A percentile compares a stretch with the other conserved stretches of the same genome.
These are phyloP conservation scores for Temnothorax longispinosus DNA, from an alignment of 1,140 invertebrate species.

Conservation along the genomic window DNA sequence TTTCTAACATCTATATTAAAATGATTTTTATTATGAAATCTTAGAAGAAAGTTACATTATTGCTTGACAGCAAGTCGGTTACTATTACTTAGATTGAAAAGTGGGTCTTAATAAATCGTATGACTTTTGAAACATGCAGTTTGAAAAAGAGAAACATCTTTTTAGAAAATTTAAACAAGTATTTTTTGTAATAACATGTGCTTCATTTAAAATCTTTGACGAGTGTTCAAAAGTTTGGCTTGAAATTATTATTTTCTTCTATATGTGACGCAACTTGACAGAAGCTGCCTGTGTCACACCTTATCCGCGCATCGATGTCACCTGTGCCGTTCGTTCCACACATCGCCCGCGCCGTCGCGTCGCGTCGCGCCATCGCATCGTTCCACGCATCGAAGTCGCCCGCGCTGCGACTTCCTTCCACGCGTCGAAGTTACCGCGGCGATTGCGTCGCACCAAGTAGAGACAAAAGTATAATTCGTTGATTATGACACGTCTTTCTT, in stretches of 20 bases:
- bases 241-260: background rate
- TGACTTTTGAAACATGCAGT: background rate
- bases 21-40: constrained; percentile 14
- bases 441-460: background rate
- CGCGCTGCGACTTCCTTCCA: background rate
- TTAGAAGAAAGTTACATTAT: background rate
- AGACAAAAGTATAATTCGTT: background rate
- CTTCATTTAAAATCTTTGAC: background rate
- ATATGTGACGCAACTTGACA: background rate
- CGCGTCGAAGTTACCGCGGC: background rate
- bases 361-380: background rate
- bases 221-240: background rate
- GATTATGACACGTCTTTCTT: background rate
- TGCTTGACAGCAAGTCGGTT: background rate
- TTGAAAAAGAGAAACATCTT: background rate
- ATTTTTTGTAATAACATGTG: background rate
- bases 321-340: background rate
- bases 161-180: background rate
- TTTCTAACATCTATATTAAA: background rate
- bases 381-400: background rate
- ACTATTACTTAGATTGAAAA: background rate
- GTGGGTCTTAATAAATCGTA: background rate
- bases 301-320: background rate
- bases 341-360: background rate
- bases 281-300: background rate